Evolutionary conservation across 2,797 vertebrate species (phyloP).

Genomic region (Coreius guichenoti): DNA sequence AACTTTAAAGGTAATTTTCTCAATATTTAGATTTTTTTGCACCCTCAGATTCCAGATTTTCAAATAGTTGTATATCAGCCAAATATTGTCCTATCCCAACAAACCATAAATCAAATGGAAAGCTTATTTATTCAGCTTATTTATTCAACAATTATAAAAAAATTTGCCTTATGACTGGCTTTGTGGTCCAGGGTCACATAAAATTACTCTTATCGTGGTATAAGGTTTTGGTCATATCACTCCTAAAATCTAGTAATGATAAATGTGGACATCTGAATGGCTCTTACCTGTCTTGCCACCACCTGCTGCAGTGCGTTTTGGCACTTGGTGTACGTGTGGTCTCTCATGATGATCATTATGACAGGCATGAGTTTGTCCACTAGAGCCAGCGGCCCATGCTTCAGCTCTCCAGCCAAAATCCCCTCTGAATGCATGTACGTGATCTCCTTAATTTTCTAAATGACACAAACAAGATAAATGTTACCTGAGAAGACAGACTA

Average conservation of each 20-base stretch:
- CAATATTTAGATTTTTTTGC: too few relatives aligned
- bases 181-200: too few relatives aligned
- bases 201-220: too few relatives aligned
- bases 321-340: conserved; percentile 94
- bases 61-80: too few relatives aligned
- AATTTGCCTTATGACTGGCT: too few relatives aligned
- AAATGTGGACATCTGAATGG: conserved; percentile 5
- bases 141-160: too few relatives aligned
- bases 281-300: conserved; percentile 88
- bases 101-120: too few relatives aligned
- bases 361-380: conserved; percentile 98
- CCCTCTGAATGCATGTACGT: conserved; percentile 99
- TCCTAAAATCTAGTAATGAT: neutral
- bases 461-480: neutral
- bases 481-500: neutral
- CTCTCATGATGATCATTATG: conserved; percentile 99
- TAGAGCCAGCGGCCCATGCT: conserved; percentile 93
- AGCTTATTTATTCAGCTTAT: too few relatives aligned
- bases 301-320: conserved; percentile 98
- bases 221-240: too few relatives aligned
- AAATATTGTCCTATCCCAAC: too few relatives aligned
- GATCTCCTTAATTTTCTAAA: conserved; percentile 98
- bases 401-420: conserved; percentile 96
- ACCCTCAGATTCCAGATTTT: too few relatives aligned
- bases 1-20: too few relatives aligned